Base-by-base conservation (phyloP, 2,797 vertebrate species). In the Hyperoplus lanceolatus region DNA sequence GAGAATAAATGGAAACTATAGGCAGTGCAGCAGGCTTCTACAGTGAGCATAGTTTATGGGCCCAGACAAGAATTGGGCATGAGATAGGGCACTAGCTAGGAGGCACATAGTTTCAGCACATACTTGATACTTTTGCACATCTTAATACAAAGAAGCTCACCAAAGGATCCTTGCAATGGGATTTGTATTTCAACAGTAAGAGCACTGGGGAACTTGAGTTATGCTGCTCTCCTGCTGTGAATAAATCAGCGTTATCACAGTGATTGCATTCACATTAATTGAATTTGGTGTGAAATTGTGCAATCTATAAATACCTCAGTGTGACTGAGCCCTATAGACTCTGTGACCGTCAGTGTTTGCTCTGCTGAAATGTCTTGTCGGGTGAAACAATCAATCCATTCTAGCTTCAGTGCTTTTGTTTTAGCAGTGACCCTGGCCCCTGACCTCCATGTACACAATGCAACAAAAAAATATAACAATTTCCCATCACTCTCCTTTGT, bases 1-100 rank as follows among this genome's bases (percentile, higher is more conserved):
- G 59, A 29, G 48, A 66, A 78, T 73, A 64, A 64, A 48, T 36
- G 41, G 42, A 65, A 51, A 65, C 38, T 18, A 21, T 36, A 61
- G 29, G 14, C 42, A 39, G 21, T 57, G 49, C 39, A 50, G 36
- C 39, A 43, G 68, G 43, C 16, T 11, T 5, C 54, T 11, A 70
- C 39, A 41, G 59, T 65, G n/a, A 76, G 36, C 9, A 16, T 36
- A 1, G 43, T 39, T 56, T 53, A 45, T 21, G 14, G 21, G 46
- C 51, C 15, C 6, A 46, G 29, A 21, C 6, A 16, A 21, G 2
- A 21, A 6, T 43, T 43, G 42, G 42, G 10, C 6, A 43, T 43
- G 10, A 43, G 6, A 43, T 50, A n/a, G 7, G 48, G 15, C 48
- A 3, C 15, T 16, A 50, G 48, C 48, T 50, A 7, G 48, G 48